Base-by-base conservation (phyloP, 2,113 vertebrate genomes). In the Ctenomys sociabilis region DNA sequence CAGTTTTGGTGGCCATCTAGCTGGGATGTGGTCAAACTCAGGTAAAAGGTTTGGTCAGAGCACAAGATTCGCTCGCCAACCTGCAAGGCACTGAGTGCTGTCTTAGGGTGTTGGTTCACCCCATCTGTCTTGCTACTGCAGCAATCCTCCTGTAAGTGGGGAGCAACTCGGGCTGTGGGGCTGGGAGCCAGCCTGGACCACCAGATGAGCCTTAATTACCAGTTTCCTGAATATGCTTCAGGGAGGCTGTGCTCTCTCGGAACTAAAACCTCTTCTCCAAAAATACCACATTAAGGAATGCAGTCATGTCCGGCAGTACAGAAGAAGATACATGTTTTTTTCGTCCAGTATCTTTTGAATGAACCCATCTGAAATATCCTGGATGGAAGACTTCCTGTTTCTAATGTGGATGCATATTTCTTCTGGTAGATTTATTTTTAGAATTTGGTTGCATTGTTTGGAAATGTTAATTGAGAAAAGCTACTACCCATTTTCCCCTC, bases 301-400 rank as follows among this genome's bases (percentile, higher is more conserved):
- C 22, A 78, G 45, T 24, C 54, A 6, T 0, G 57, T 43, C 87
- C 85, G 78, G n/a, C 68, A 80, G 11, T 91, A 24, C 37, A 57
- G 45, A 94, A 43, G 24, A 40, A 94, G 30, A 82, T 30, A 11
- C 5, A 40, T 28, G 24, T n/a, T 93, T 93, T 93, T 95, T 26
- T n/a, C 49, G 80, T 43, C 35, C 61, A 49, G 12, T 43, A 45
- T 70, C 68, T 87, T 89, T 84, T 77, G 52, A 93, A 64, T 45
- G 84, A 94, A 64, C 22, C 49, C 80, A 87, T 84, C 75, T n/a
- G 89, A 92, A 88, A 95, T 89, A 70, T 72, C 37, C n/a, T 54
- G 49, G 26, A 24, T 54, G 52, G 26, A 43, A 37, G 26, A 37
- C 13, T 64, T 91, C 49, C 1, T 52, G 19, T 86, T 87, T 91